Evolutionary conservation across 1,140 invertebrate species (phyloP).

Genomic region (Diprion similis): DNA sequence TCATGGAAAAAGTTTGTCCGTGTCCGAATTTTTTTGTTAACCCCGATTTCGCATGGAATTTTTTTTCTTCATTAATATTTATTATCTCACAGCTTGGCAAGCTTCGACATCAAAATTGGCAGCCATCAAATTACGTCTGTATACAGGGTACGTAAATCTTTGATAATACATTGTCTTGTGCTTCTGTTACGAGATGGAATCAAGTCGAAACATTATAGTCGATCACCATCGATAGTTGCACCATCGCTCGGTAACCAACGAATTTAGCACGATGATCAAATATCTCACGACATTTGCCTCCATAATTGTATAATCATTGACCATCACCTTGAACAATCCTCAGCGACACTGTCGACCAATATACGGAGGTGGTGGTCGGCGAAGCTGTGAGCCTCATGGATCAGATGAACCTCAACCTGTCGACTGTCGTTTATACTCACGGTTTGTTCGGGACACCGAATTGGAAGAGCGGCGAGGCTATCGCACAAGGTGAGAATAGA

Average conservation of each 20-base stretch:
- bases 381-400: slow-evolving; percentile 21
- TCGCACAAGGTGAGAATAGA: slow-evolving; percentile 29
- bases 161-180: background rate
- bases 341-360: slow-evolving; percentile 27
- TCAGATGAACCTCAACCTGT: slow-evolving; percentile 28
- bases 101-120: background rate
- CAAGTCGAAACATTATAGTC: too few relatives aligned
- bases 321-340: background rate
- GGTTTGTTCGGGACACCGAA: slow-evolving; percentile 46
- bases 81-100: background rate
- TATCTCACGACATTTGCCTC: background rate
- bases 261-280: background rate
- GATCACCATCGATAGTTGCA: too few relatives aligned
- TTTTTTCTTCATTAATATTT: too few relatives aligned
- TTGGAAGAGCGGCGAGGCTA: slow-evolving; percentile 36
- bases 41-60: too few relatives aligned
- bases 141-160: background rate
- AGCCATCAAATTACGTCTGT: background rate
- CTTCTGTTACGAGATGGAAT: too few relatives aligned
- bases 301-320: background rate
- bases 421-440: slow-evolving; percentile 53
- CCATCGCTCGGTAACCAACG: too few relatives aligned
- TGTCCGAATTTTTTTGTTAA: too few relatives aligned
- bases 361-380: slow-evolving; percentile 26
- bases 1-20: too few relatives aligned